Conservation (phyloP, 1,140 invertebrate genomes). For the Helicoverpa zea region DNA sequence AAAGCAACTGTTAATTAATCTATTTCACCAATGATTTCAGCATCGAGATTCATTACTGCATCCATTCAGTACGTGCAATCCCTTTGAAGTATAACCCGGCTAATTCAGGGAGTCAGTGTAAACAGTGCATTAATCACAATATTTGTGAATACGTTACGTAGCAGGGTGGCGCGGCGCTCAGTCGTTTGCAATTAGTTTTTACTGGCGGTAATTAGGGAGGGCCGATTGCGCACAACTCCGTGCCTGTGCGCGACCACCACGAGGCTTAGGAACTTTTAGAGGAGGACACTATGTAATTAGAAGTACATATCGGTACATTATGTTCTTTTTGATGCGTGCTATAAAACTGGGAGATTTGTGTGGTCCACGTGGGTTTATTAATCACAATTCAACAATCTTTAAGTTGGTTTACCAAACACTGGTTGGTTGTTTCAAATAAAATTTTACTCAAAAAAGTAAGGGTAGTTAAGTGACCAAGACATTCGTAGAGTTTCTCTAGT, state of each 20-base stretch:
- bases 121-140: slow-evolving; percentile 62
- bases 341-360: not conserved
- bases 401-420: too few species aligned
- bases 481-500: too few species aligned
- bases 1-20: not conserved
- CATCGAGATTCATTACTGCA: slow-evolving; percentile 2
- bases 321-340: not conserved
- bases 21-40: not conserved
- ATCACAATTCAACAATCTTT: too few species aligned
- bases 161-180: slow-evolving; percentile 51
- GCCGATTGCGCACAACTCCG: slow-evolving; percentile 69
- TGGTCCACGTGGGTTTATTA: not conserved
- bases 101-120: slow-evolving; percentile 40
- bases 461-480: too few species aligned
- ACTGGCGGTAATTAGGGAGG: slow-evolving; percentile 78
- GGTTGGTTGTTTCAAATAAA: too few species aligned
- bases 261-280: slow-evolving; percentile 54
- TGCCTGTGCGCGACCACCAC: slow-evolving; percentile 53
- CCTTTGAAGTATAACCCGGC: slow-evolving; percentile 23
- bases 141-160: slow-evolving; percentile 61
- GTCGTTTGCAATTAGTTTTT: slow-evolving; percentile 79
- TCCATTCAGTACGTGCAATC: not conserved
- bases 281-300: not conserved
- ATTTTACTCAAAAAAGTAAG: too few species aligned
- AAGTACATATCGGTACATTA: not conserved